phyloP scores from a whole-genome alignment of 2,888 invertebrate genomes.

The Harpalus rufipes region DNA sequence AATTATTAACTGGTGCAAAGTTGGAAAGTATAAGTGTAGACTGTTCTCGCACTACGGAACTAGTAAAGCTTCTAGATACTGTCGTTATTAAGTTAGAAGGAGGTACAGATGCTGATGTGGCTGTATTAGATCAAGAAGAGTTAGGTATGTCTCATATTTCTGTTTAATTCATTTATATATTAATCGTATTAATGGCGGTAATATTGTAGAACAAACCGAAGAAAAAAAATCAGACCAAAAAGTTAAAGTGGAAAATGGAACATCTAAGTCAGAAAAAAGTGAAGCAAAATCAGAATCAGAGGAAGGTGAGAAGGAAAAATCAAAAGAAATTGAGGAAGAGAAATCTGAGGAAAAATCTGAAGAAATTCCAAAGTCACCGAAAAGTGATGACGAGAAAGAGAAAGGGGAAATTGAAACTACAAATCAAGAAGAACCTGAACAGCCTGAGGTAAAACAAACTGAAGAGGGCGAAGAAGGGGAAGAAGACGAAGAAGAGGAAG shows the following conservation, averaged over 20 bases:
- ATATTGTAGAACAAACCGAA: constrained; percentile 67
- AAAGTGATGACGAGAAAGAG: constrained; percentile 69
- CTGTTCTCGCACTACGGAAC: constrained; percentile 88
- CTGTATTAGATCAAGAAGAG: constrained; percentile 87
- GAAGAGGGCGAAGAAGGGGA: constrained; percentile 66
- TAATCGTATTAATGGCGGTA: background rate
- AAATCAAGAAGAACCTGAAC: constrained; percentile 52
- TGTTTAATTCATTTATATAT: background rate
- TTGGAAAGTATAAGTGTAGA: constrained; percentile 91
- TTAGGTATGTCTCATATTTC: constrained; percentile 72
- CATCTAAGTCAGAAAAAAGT: constrained; percentile 63
- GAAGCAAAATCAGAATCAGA: constrained; percentile 63
- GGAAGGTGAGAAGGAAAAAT: constrained; percentile 55
- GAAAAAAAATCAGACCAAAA: constrained; percentile 72
- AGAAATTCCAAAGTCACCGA: constrained; percentile 56
- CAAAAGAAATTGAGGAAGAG: constrained; percentile 61
- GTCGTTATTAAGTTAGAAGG: constrained; percentile 98
- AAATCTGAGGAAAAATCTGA: constrained; percentile 61
- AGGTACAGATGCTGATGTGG: constrained; percentile 92
- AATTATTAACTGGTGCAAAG: constrained; percentile 86
- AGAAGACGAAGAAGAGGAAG: constrained; percentile 75
- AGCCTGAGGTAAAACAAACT: constrained; percentile 68
- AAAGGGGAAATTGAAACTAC: constrained; percentile 77
- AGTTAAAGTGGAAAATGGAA: constrained; percentile 68
- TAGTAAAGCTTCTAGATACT: constrained; percentile 94